Percentiles rank a stretch among this genome's conserved stretches.
phyloP scores from a whole-genome alignment of 2,797 vertebrate genomes.

The Natrix natrix region DNA sequence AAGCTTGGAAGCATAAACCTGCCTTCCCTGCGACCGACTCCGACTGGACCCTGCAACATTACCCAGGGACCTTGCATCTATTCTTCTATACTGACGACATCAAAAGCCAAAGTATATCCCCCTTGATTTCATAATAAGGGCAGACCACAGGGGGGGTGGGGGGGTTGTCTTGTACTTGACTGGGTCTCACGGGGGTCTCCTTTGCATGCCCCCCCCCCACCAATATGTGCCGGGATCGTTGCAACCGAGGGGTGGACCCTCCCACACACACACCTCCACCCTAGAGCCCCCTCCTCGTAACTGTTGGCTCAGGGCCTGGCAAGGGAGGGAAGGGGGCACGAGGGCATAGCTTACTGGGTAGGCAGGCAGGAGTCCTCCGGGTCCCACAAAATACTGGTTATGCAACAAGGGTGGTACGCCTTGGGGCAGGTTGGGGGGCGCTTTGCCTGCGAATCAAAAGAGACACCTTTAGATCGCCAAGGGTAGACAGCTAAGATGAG shows the following conservation, averaged over 20 bases:
- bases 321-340: slow-evolving; percentile 23
- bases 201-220: neutral
- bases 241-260: neutral
- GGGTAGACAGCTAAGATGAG: too few relatives aligned
- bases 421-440: slow-evolving; percentile 91
- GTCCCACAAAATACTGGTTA: slow-evolving; percentile 97
- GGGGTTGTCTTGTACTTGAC: neutral
- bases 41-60: too few relatives aligned
- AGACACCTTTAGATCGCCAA: slow-evolving; percentile 21
- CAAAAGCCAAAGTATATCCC: neutral
- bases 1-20: too few relatives aligned
- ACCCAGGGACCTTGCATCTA: too few relatives aligned
- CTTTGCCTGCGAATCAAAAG: slow-evolving; percentile 83
- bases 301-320: neutral
- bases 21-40: too few relatives aligned
- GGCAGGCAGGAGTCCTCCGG: slow-evolving; percentile 93
- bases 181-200: too few relatives aligned
- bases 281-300: neutral
- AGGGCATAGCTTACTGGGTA: slow-evolving; percentile 84
- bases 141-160: neutral
- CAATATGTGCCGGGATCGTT: neutral
- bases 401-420: slow-evolving; percentile 91
- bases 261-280: neutral
- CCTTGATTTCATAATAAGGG: neutral
- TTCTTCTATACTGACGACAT: too few relatives aligned